Evolutionary conservation across 2,888 invertebrate species (phyloP), one percentile per base, ranked within the genome.

Genomic region (Hermaeophaga mercurialis): DNA sequence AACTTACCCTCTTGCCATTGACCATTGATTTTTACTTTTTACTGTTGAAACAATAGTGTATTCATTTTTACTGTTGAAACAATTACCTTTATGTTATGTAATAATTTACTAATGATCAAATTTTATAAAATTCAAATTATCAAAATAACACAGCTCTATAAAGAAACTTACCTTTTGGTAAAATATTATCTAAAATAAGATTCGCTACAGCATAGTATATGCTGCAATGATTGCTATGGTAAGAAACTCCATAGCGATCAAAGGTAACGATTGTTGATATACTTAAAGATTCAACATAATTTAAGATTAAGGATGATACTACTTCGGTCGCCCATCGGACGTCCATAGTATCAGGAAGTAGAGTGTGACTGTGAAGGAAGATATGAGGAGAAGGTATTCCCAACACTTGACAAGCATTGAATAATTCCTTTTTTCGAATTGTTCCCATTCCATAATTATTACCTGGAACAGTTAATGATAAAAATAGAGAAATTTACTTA

Each of bases 211-310:
- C 90, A 79, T 88, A 89, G 76, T 89, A 93, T 61, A 93, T 84
- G 58, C 93, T 89, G 61, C 85, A 86, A 75, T 99, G 99, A 80
- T 99, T 99, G 17, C 84, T 81, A 80, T 99, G 98, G 4, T 90
- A 87, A 66, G 96, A 96, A 4, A 99, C 88, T 46, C 98, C 99
- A 73, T 88, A 84, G 71, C 89, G 86, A 79, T 99, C 99, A 81
- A 99, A 99, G 11, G 97, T 95, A 50, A 98, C 85, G 48, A 97
- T 81, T 1, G 90, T 89, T 72, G 92, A 88, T 70, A 94, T 89
- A 69, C 86, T 86, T 68, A 90, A 82, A 54, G 84, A 81, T 75
- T 90, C 89, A 31, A 94, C 78, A 56, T 88, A 83, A 61, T 85
- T 81, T 50, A 85, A 74, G 65, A 92, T 82, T 62, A 84, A 77